A percentile compares a stretch with the other conserved stretches of the same genome.
Conservation (phyloP, 2,113 vertebrate genomes). For the Nematolebias whitei region DNA sequence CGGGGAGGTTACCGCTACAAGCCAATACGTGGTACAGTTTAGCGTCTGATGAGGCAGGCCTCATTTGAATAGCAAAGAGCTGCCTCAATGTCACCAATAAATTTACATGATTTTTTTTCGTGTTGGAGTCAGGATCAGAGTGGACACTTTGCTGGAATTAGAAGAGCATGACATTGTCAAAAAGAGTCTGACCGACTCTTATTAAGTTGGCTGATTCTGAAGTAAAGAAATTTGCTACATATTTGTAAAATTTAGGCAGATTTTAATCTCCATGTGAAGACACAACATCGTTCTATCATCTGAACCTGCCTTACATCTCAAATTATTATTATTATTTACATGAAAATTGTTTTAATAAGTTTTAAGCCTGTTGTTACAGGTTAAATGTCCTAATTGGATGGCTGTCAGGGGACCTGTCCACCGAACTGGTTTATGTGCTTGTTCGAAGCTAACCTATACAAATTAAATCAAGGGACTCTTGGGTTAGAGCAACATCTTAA, state of each 20-base stretch:
- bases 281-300: background rate
- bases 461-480: too few relatives aligned
- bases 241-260: background rate
- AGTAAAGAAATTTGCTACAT: conserved; percentile 41
- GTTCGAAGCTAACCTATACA: too few relatives aligned
- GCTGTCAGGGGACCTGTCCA: too few relatives aligned
- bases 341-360: too few relatives aligned
- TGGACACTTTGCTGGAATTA: conserved; percentile 72
- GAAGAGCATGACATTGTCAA: conserved; percentile 74
- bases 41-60: conserved; percentile 73
- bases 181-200: conserved; percentile 52
- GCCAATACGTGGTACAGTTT: conserved; percentile 75
- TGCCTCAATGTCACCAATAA: conserved; percentile 84
- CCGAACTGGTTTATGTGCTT: too few relatives aligned
- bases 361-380: too few relatives aligned
- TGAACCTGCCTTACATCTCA: background rate
- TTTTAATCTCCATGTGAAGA: conserved; percentile 7
- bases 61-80: conserved; percentile 85
- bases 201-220: conserved; percentile 54
- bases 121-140: conserved; percentile 78
- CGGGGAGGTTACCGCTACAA: conserved; percentile 78
- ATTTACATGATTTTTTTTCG: conserved; percentile 81
- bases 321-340: too few relatives aligned
- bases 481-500: too few relatives aligned
- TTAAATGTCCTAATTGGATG: too few relatives aligned